Evolutionary conservation across 2,797 vertebrate genomes (phyloP), one percentile per base, ranked within the genome.

Genomic region (Spheniscus humboldti): DNA sequence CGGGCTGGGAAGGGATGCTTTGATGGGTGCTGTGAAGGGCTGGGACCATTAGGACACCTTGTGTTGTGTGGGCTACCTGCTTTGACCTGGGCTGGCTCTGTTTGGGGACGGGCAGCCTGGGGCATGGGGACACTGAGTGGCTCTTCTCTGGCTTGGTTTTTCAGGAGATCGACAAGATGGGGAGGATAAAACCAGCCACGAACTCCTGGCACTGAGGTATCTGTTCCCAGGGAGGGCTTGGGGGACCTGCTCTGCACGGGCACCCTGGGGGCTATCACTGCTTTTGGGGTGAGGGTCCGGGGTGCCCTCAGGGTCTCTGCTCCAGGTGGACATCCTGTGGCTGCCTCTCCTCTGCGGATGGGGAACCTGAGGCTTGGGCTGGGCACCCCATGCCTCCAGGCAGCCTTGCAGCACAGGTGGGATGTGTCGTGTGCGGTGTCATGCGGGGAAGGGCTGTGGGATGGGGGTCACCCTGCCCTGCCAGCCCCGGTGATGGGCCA

Each of bases 171-270:
- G 90, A 67, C 97, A 98, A 24, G 98, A 98, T 47, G 96, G 98
- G 74, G 98, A 99, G 33, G 98, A 99, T 92, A 99, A 98, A 97
- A 98, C 97, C 57, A 98, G 97, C 85, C 98, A 99, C 0, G 98
- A 99, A 91, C 98, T 99, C 30, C 97, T 99, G 81, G 98, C 98
- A 86, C 98, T 99, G 97, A 98, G 99, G 99, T 99, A 98, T 47
- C 24, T 18, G 18, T 43, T 92, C 8, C 24, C 6, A 52, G n/a
- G 22, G 35, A 78, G 28, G 10, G 3, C 18, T 20, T 47, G 35
- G 31, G 59, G 41, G 27, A 35, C 3, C 7, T n/a, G 39, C 12
- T 41, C 30, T 77, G 47, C 2, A 3, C 8, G 60, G 35, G 41
- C 17, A 59, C 4, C 20, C 25, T 2, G 1, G 39, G 59, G 31